Evolutionary conservation across 2,888 invertebrate species (phyloP), one percentile per base, ranked within the genome.

Genomic region (Clusia tigrina): DNA sequence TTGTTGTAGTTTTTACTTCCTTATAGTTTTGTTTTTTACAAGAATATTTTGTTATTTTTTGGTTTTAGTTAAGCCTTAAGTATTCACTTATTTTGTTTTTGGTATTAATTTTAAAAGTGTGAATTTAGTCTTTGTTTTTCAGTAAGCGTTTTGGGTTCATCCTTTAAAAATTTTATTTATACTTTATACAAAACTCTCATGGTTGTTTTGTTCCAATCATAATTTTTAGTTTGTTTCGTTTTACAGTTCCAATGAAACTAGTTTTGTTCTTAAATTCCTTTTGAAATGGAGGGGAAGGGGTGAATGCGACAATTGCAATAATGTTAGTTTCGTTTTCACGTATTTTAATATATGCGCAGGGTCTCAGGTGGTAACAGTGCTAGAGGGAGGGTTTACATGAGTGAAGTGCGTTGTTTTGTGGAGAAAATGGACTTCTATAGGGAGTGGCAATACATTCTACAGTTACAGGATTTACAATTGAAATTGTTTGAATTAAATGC

Each of bases 61-160:
- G 6, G 10, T 42, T n/a, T n/a, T 42, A 42, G 12, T 6, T 48
- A 48, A 48, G 48, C 48, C 48, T 48, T 20, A 48, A 48, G 18
- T 5, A 67, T 68, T 66, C 38, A 55, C 32, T 61, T 59, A n/a
- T 64, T 51, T 53, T 55, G 24, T 60, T 66, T 63, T 48, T 37
- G 25, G 26, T 54, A 12, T 63, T 59, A 24, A 60, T 26, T 32
- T 48, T 18, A 54, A 63, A 53, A 60, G 38, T 63, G 63, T 61
- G 58, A 55, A 69, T 69, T 78, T 72, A 79, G 79, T 79, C 79
- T 79, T 79, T 80, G 76, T 80, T 79, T 78, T 79, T 77, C 74
- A 74, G 76, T 79, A 79, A 79, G 79, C 80, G 77, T 74, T 74
- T 76, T 65, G 22, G 22, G 48, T 48, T 55, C 57, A n/a, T 58